Base-by-base conservation (phyloP, 1,140 invertebrate genomes). In the Aphaenogaster ashmeadi region DNA sequence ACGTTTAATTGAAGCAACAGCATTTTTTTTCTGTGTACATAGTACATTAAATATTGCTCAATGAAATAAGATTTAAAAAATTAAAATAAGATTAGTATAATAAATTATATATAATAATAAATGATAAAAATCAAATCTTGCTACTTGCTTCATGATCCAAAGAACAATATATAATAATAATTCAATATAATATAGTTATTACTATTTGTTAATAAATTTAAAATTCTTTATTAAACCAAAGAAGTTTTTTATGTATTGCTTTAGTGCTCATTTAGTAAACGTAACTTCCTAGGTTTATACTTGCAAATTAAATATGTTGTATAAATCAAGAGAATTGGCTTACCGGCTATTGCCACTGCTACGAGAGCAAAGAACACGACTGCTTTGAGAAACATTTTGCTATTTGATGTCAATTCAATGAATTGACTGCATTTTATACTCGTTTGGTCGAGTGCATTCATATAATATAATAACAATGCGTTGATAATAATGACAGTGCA, bases 311-410 rank as follows among this genome's bases (percentile, higher is more conserved):
- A 44, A 33, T 36, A 41, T 69, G 0, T 21, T 33, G 21, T 36
- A 56, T 50, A 52, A 3, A 38, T 56, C 18, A 0, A 21, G 2
- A 66, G 33, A 50, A 18, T 69, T 67, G 21, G 90, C 90, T 91
- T 87, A 93, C 92, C 50, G 7, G 88, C 74, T 8, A 56, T 5
- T 3, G 21, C 81, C 15, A 72, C 38, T 4, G 71, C 81, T 0
- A 92, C 9, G 3, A 92, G 58, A 44, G 77, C 21, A 13, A 62
- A 33, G 0, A 88, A 27, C 4, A 91, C 36, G 38, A 87, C 36
- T 11, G 87, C 8, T 56, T 90, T 89, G 2, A 27, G 7, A 87
- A 47, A 62, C 92, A 93, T 92, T 13, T 84, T 41, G 56, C 27
- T 80, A 60, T 84, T 33, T 86, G 52, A 38, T 80, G 38, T n/a